These are phyloP conservation scores for Apaloderma vittatum DNA, from an alignment of 2,113 vertebrate genomes.

Conservation along the genomic window DNA sequence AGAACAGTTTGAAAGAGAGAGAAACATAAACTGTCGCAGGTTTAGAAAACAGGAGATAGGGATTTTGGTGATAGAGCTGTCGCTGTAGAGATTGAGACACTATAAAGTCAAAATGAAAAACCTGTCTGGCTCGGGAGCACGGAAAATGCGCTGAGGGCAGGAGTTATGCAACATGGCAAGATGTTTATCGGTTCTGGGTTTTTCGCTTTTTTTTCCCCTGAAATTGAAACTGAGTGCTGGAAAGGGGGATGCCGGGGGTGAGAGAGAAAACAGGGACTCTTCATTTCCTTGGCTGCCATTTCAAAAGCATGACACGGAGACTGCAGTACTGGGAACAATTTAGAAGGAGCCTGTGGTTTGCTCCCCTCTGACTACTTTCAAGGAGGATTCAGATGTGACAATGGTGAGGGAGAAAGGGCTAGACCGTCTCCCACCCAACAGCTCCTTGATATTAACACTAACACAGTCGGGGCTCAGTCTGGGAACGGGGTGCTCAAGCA, in stretches of 20 bases:
- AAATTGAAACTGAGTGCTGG: neutral
- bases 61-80: neutral
- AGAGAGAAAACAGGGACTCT: neutral
- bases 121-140: neutral
- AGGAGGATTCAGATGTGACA: neutral
- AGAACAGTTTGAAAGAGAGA: neutral
- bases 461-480: neutral
- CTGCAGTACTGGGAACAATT: neutral
- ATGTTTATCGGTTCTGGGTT: neutral
- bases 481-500: neutral
- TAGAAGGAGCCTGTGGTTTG: neutral
- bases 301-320: accelerated
- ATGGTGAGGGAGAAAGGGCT: neutral
- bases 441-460: neutral
- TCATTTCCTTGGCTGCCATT: neutral
- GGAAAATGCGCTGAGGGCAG: neutral
- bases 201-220: neutral
- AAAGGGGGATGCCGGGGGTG: neutral
- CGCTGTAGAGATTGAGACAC: neutral
- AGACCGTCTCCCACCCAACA: neutral
- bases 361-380: neutral
- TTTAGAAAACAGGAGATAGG: neutral
- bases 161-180: neutral
- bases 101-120: slow-evolving; percentile 6
- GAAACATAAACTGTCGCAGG: neutral